These are phyloP conservation scores for Teleogryllus occipitalis DNA, from an alignment of 1,140 invertebrate species.

Conservation along the genomic window DNA sequence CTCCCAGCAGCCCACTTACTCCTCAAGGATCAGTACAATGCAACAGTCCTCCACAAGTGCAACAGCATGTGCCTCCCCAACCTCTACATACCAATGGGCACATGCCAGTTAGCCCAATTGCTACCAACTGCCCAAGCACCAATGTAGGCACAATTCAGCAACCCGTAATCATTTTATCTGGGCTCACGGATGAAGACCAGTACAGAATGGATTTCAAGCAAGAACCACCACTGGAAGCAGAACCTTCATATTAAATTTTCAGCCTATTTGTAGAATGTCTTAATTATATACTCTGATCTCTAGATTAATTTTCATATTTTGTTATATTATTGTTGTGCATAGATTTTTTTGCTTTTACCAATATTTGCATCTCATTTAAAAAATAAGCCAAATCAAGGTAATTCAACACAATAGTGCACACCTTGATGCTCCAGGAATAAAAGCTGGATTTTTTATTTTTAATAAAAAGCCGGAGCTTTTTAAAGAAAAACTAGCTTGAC, in stretches of 20 bases:
- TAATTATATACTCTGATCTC: too few species aligned
- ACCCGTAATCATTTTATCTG: slow-evolving; percentile 33
- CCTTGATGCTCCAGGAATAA: too few species aligned
- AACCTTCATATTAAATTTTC: slow-evolving; percentile 24
- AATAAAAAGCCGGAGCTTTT: too few species aligned
- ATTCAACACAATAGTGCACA: too few species aligned
- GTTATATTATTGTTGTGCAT: too few species aligned
- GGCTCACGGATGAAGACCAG: slow-evolving; percentile 29
- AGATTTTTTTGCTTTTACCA: too few species aligned
- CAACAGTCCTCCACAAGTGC: slow-evolving; percentile 29
- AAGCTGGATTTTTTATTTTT: too few species aligned
- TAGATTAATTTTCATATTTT: too few species aligned
- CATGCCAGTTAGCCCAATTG: neutral
- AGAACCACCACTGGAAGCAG: slow-evolving; percentile 37
- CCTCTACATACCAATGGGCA: slow-evolving; percentile 9
- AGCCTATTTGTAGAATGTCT: too few species aligned
- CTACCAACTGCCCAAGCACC: slow-evolving; percentile 27
- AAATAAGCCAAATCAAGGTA: too few species aligned
- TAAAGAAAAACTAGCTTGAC: too few species aligned
- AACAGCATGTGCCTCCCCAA: neutral
- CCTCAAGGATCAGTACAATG: slow-evolving; percentile 37
- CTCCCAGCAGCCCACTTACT: slow-evolving; percentile 37
- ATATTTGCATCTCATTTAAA: too few species aligned
- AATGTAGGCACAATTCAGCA: slow-evolving; percentile 31
- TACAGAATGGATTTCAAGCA: slow-evolving; percentile 38